Conservation (phyloP, 2,797 vertebrate genomes). For the Tolypeutes matacus region DNA sequence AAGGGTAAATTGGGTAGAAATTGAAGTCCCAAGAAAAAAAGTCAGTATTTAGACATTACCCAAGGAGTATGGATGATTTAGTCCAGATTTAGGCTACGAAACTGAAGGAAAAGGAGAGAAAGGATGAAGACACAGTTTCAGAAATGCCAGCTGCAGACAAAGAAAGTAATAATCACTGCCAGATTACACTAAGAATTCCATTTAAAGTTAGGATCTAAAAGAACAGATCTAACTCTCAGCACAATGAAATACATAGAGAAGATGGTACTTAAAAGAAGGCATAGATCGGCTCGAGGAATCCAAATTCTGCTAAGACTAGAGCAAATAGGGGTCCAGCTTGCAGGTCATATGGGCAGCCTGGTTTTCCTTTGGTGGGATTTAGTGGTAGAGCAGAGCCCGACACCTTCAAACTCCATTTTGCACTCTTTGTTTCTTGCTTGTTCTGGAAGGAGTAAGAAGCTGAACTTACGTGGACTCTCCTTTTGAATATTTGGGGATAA, state of each 20-base stretch:
- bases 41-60: background rate
- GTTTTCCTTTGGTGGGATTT: background rate
- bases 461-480: background rate
- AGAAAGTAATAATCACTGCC: background rate
- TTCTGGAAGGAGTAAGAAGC: background rate
- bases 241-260: background rate
- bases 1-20: background rate
- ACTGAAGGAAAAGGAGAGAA: background rate
- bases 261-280: background rate
- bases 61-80: background rate
- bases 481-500: background rate
- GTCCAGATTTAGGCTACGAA: background rate
- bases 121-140: background rate
- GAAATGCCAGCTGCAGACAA: background rate
- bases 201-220: background rate
- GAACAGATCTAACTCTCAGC: background rate
- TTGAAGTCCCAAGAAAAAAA: background rate
- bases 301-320: background rate
- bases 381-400: background rate
- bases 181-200: background rate
- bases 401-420: background rate
- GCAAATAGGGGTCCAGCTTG: background rate
- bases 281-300: background rate
- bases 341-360: fast-evolving
- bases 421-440: background rate